phyloP scores from a whole-genome alignment of 1,140 invertebrate species.

The Venustaconcha ellipsiformis region DNA sequence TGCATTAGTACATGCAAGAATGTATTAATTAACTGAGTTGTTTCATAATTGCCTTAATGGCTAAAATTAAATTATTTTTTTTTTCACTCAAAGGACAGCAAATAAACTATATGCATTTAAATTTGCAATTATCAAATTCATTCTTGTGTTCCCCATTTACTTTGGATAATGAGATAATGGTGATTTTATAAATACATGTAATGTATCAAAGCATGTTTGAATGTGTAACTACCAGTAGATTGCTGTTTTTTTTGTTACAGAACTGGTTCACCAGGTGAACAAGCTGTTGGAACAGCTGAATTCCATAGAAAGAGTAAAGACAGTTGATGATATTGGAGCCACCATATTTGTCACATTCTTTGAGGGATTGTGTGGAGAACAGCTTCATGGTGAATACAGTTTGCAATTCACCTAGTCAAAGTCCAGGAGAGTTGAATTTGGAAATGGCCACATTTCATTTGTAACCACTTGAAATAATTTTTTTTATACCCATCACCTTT shows the following conservation, averaged over 20 bases:
- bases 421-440: not conserved
- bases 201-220: too few relatives aligned
- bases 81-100: too few relatives aligned
- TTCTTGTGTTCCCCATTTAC: too few relatives aligned
- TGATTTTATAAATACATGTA: too few relatives aligned
- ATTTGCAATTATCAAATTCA: too few relatives aligned
- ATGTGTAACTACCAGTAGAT: too few relatives aligned
- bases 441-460: not conserved
- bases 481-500: not conserved
- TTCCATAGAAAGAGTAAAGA: constrained; percentile 41
- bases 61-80: too few relatives aligned
- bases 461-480: not conserved
- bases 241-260: constrained; percentile 35
- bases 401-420: not conserved
- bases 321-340: constrained; percentile 55
- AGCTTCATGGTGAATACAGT: constrained; percentile 50
- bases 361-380: constrained; percentile 65
- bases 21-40: too few relatives aligned
- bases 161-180: too few relatives aligned
- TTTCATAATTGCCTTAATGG: too few relatives aligned
- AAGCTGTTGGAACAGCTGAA: constrained; percentile 57
- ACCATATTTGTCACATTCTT: constrained; percentile 61
- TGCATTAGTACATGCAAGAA: too few relatives aligned
- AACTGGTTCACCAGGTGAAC: constrained; percentile 53
- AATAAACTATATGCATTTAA: too few relatives aligned